Evolutionary conservation across 2,888 invertebrate genomes (phyloP), one percentile per base, ranked within the genome.

Genomic region (Mellilla xanthometata): DNA sequence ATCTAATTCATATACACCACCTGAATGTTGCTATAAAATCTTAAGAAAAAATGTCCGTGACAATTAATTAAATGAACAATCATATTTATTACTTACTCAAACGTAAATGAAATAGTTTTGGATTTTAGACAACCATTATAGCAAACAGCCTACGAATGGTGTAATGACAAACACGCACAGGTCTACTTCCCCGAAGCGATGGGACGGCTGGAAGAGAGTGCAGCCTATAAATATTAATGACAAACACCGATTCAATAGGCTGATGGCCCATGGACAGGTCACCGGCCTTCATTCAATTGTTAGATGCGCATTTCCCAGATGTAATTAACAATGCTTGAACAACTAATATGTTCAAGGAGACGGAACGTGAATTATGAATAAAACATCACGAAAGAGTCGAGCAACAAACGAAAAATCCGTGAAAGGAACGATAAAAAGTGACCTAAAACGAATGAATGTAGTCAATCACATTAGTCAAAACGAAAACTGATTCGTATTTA

Each of bases 151-250:
- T n/a, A n/a, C 58, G 68, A 60, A 60, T 66, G 68, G 73, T 67
- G 65, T 68, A 78, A 76, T 75, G 73, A 79, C 78, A 74, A 76
- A 69, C 68, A 64, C 70, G 68, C 65, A 76, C 72, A 73, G 74
- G 71, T 59, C 58, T 68, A 65, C 70, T 82, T 84, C 81, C 75
- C 67, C 73, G 81, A 80, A 82, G 76, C 72, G 75, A 61, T 73
- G 76, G 72, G 75, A 61, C 73, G 60, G 69, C 63, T 74, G 68
- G 72, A 77, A 74, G 76, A 79, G 76, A 72, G 76, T 62, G 61
- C 73, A 62, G 59, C 61, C 75, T 76, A 85, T 87, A 84, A 87
- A 87, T 87, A 88, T 88, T 86, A 81, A 88, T 87, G 84, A 80
- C 81, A 77, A 76, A 76, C 76, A 73, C 66, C 72, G 75, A 80